These are phyloP conservation scores for Hylia prasina DNA, from an alignment of 2,113 vertebrate species.

Conservation along the genomic window DNA sequence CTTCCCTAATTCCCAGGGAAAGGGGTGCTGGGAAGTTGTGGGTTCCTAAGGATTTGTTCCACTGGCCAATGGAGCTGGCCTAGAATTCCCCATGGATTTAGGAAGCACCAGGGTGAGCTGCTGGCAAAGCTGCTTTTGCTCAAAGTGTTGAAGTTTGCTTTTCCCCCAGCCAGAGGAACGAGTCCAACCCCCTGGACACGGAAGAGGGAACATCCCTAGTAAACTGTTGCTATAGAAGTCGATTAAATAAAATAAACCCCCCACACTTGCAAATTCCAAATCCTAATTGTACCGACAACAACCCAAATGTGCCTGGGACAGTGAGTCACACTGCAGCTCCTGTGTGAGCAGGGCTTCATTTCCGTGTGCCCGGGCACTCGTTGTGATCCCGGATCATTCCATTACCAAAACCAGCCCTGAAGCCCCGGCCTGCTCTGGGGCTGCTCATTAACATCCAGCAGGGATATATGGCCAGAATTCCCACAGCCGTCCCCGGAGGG, in stretches of 20 bases:
- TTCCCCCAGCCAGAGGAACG: neutral
- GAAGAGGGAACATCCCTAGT: slow-evolving; percentile 11
- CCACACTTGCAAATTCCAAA: slow-evolving; percentile 59
- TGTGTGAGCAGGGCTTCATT: neutral
- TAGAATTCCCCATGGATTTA: fast-evolving
- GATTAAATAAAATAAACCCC: slow-evolving; percentile 6
- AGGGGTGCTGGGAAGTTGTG: neutral
- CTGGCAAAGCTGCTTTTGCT: neutral
- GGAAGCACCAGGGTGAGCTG: neutral
- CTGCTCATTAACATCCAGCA: no score
- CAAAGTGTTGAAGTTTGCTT: neutral
- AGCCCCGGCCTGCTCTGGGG: no score
- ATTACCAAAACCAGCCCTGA: neutral
- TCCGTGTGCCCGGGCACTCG: no score
- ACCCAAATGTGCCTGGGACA: slow-evolving; percentile 60
- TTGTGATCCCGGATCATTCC: no score
- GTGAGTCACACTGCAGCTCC: slow-evolving; percentile 47
- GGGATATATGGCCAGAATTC: no score
- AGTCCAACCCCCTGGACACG: neutral
- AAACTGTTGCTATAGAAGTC: slow-evolving; percentile 55
- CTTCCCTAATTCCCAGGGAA: neutral
- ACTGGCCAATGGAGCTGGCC: no score
- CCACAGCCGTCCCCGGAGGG: no score
- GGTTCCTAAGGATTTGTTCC: neutral
- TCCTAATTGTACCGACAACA: slow-evolving; percentile 71